A percentile compares a stretch with the other conserved stretches of the same genome.
These are phyloP conservation scores for Hofmannophila pseudospretella DNA, from an alignment of 2,888 invertebrate species.

Conservation along the genomic window DNA sequence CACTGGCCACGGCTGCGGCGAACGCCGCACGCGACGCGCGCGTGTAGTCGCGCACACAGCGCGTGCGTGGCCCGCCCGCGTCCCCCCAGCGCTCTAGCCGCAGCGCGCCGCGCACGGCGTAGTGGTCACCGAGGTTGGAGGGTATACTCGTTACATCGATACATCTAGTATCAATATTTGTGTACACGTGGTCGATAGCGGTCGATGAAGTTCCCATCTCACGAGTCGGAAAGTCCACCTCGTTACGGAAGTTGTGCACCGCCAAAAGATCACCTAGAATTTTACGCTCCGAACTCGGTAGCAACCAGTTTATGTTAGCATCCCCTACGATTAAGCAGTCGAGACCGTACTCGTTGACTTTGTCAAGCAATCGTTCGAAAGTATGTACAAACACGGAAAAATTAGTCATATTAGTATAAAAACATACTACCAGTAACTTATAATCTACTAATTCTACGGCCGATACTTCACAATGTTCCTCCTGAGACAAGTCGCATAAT, in stretches of 20 bases:
- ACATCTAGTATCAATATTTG: background rate
- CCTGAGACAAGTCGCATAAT: background rate
- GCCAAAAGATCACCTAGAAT: background rate
- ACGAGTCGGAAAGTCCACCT: background rate
- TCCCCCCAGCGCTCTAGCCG: background rate
- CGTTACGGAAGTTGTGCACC: background rate
- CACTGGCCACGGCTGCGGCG: background rate
- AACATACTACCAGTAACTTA: background rate
- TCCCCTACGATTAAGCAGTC: background rate
- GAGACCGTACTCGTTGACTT: background rate
- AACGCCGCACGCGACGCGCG: background rate
- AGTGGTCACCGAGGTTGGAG: conserved; percentile 3
- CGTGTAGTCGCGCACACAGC: background rate
- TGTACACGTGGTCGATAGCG: background rate
- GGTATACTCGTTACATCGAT: background rate
- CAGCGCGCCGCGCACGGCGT: conserved; percentile 2
- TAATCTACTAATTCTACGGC: background rate
- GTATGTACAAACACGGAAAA: background rate
- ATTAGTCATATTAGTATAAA: background rate
- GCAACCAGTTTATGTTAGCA: background rate
- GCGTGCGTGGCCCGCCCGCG: background rate
- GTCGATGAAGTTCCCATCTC: background rate
- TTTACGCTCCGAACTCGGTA: background rate
- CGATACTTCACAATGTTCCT: background rate
- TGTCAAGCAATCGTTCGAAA: background rate